A percentile compares a stretch with the other conserved stretches of the same genome.
Conservation (phyloP, 1,140 invertebrate genomes). For the Drosophila suzukii region DNA sequence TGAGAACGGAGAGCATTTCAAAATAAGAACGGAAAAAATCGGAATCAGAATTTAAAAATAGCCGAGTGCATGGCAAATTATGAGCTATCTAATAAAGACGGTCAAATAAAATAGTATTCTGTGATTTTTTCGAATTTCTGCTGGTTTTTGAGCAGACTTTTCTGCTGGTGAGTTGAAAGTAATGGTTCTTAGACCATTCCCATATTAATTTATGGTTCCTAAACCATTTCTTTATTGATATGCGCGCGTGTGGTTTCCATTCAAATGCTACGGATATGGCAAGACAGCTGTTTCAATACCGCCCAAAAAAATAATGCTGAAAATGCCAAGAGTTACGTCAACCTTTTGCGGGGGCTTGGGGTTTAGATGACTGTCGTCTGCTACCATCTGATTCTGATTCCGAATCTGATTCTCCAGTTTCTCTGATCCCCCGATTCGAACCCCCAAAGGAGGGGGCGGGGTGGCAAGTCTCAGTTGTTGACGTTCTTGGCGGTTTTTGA, state of each 20-base stretch:
- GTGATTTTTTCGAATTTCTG: conserved; percentile 11
- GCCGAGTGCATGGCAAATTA: conserved; percentile 34
- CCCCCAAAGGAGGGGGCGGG: not conserved
- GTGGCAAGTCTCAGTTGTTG: conserved; percentile 67
- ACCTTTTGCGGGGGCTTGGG: conserved; percentile 24
- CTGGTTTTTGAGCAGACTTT: not conserved
- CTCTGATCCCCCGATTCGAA: not conserved
- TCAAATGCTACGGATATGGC: conserved; percentile 34
- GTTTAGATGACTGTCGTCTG: conserved; percentile 2
- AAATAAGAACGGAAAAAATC: conserved; percentile 13
- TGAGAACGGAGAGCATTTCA: conserved; percentile 1
- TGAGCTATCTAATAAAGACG: conserved; percentile 35
- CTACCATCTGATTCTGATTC: not conserved
- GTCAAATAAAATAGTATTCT: conserved; percentile 28
- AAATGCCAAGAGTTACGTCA: conserved; percentile 49
- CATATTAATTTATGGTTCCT: not conserved
- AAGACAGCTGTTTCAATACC: conserved; percentile 60
- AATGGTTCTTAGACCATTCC: too few relatives aligned
- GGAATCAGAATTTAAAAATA: conserved; percentile 25
- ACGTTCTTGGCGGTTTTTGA: conserved; percentile 83
- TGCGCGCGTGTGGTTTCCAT: conserved; percentile 31
- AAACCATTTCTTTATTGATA: conserved; percentile 35
- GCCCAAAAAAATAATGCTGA: conserved; percentile 18
- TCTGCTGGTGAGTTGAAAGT: conserved; percentile 30
- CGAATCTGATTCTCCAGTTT: conserved; percentile 22